A percentile compares a stretch with the other conserved stretches of the same genome.
Evolutionary conservation across 1,140 invertebrate species (phyloP).

Genomic region (Megathymus violae): DNA sequence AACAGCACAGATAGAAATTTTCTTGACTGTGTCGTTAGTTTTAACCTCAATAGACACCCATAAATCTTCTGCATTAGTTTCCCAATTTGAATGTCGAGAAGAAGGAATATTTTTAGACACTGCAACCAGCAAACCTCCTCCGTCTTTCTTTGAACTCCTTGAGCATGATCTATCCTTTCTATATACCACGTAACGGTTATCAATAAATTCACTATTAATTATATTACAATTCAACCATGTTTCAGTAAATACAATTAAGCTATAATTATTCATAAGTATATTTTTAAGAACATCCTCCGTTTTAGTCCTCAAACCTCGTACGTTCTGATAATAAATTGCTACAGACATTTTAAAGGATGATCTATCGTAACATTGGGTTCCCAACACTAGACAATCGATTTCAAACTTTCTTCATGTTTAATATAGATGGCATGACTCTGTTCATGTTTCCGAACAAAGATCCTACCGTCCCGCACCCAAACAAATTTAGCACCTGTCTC

Average conservation of each 20-base stretch:
- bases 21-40: slow-evolving; percentile 1
- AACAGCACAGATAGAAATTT: slow-evolving; percentile 23
- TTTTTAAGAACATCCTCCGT: slow-evolving; percentile 18
- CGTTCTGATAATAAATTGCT: slow-evolving; percentile 39
- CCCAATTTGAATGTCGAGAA: slow-evolving; percentile 7
- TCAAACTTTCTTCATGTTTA: slow-evolving; percentile 8
- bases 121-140: slow-evolving; percentile 44
- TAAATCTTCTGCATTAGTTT: slow-evolving; percentile 24
- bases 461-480: slow-evolving; percentile 35
- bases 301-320: slow-evolving; percentile 36
- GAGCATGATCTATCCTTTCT: slow-evolving; percentile 35
- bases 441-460: slow-evolving; percentile 34
- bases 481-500: slow-evolving; percentile 33
- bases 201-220: slow-evolving; percentile 32
- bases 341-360: slow-evolving; percentile 8
- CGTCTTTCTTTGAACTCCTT: slow-evolving; percentile 28
- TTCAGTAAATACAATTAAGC: slow-evolving; percentile 38
- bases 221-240: slow-evolving; percentile 41
- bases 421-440: slow-evolving; percentile 8
- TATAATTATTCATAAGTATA: slow-evolving; percentile 30
- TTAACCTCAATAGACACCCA: slow-evolving; percentile 23
- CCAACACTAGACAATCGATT: not conserved
- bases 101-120: slow-evolving; percentile 24
- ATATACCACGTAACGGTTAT: slow-evolving; percentile 38
- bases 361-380: not conserved